Percentiles rank a stretch among this genome's conserved stretches.
Evolutionary conservation across 2,888 invertebrate species (phyloP).

Genomic region (Rhagonycha lutea): DNA sequence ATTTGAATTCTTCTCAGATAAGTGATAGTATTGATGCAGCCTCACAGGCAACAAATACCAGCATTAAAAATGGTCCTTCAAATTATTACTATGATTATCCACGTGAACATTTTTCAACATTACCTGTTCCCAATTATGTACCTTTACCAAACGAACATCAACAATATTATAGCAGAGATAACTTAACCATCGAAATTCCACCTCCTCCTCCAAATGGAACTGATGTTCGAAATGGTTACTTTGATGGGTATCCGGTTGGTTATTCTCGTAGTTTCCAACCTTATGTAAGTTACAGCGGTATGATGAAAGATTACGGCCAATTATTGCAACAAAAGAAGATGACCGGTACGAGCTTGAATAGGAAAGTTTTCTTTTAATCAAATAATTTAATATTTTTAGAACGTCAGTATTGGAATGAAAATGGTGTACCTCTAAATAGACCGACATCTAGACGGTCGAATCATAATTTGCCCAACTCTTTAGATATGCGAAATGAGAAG

Average conservation of each 20-base stretch:
- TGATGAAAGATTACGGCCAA: neutral
- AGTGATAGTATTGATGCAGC: neutral
- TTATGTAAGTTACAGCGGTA: neutral
- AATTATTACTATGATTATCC: neutral
- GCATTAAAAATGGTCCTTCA: neutral
- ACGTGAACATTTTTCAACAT: neutral
- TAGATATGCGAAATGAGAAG: neutral
- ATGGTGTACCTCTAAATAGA: neutral
- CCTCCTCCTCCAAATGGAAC: neutral
- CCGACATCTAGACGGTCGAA: neutral
- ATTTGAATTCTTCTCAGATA: neutral
- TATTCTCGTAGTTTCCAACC: neutral
- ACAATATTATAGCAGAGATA: neutral
- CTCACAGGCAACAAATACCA: neutral
- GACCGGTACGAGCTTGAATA: neutral
- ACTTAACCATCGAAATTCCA: neutral
- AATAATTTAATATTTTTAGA: neutral
- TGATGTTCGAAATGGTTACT: neutral
- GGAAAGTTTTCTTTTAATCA: neutral
- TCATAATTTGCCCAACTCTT: neutral
- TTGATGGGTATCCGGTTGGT: neutral
- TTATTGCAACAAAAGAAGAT: neutral
- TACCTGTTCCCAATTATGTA: neutral
- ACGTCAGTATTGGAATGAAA: neutral
- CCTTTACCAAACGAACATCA: neutral